Evolutionary conservation across 2,113 vertebrate genomes (phyloP).

Genomic region (Acanthisitta chloris): DNA sequence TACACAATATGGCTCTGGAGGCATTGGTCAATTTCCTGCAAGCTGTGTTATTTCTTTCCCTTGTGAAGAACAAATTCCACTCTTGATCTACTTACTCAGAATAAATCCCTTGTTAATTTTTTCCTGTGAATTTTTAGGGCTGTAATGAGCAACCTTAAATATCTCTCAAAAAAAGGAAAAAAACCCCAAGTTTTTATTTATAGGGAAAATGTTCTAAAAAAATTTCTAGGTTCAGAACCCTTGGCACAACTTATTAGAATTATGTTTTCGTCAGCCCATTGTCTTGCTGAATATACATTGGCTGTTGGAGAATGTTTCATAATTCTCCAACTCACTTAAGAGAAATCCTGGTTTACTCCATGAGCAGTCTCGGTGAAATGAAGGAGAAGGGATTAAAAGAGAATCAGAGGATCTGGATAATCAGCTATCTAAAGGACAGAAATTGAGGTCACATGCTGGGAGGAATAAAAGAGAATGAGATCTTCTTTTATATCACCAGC

Average conservation of each 20-base stretch:
- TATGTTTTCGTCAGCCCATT: background rate
- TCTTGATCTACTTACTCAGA: background rate
- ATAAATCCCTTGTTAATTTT: background rate
- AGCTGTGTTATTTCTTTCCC: background rate
- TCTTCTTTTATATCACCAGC: background rate
- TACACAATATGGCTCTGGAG: background rate
- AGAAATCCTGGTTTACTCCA: background rate
- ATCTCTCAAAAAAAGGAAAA: background rate
- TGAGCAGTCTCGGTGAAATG: background rate
- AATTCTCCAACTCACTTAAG: background rate
- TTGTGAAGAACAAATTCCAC: background rate
- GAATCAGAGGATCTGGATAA: slow-evolving; percentile 14
- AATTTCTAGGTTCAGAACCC: background rate
- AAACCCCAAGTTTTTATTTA: background rate
- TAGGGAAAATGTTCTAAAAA: background rate
- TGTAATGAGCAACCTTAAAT: background rate
- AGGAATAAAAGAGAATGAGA: slow-evolving; percentile 30
- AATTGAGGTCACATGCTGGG: background rate
- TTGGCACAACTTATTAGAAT: background rate
- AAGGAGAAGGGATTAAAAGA: slow-evolving; percentile 25
- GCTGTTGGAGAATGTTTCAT: background rate
- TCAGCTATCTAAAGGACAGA: slow-evolving; percentile 4
- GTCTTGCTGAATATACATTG: background rate
- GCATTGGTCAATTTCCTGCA: background rate
- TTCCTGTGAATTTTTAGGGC: background rate